These are phyloP conservation scores for Suricata suricatta DNA, from an alignment of 2,113 vertebrate species.

Conservation along the genomic window DNA sequence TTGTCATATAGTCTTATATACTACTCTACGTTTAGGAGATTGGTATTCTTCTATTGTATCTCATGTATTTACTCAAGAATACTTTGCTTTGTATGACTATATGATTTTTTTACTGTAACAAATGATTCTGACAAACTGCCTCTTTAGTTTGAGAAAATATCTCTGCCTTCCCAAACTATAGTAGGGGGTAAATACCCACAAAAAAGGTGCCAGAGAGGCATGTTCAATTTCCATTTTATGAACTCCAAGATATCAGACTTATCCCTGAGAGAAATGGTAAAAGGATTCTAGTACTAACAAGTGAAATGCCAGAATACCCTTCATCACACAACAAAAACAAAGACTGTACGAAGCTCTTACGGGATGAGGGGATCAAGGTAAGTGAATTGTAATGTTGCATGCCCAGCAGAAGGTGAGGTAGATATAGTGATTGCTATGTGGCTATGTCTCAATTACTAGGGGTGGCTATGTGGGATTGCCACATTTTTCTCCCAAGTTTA, in stretches of 20 bases:
- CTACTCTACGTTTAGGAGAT: neutral
- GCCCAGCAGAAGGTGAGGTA: neutral
- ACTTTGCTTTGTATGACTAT: neutral
- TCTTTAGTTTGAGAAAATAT: neutral
- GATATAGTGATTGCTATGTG: neutral
- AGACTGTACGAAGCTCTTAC: neutral
- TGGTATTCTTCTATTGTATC: neutral
- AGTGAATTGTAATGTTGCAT: neutral
- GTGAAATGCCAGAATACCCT: neutral
- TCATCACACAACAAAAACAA: neutral
- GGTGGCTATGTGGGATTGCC: neutral
- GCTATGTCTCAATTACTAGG: neutral
- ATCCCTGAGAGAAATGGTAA: neutral
- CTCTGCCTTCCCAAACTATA: neutral
- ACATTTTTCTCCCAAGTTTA: neutral
- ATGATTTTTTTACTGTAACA: neutral
- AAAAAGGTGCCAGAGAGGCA: neutral
- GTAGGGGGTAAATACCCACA: neutral
- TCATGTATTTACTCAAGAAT: neutral
- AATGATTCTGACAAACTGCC: neutral
- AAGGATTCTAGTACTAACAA: neutral
- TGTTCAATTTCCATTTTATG: neutral
- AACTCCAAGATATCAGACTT: neutral
- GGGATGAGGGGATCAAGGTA: rapidly evolving
- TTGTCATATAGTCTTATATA: neutral